A percentile compares a stretch with the other conserved stretches of the same genome.
Conservation (phyloP, 2,888 invertebrate species). For the Noctuana brunneofusca region DNA sequence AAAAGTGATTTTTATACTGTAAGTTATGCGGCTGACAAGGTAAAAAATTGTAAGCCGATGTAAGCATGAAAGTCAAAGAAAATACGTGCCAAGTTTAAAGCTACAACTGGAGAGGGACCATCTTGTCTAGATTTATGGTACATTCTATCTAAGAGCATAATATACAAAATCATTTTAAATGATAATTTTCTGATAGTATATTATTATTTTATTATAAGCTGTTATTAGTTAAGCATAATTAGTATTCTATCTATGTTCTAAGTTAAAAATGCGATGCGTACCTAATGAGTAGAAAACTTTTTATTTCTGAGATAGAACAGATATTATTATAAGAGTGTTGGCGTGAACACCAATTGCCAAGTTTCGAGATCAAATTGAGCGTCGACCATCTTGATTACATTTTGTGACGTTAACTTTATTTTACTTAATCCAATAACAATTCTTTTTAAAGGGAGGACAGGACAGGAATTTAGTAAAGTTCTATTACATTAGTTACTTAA, state of each 20-base stretch:
- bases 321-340: background rate
- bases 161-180: no score
- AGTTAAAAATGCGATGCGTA: no score
- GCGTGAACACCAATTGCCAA: constrained; percentile 7
- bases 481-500: no score
- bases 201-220: no score
- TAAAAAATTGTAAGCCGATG: constrained; percentile 8
- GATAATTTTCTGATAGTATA: no score
- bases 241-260: no score
- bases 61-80: background rate
- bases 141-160: no score
- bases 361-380: background rate
- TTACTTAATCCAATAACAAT: background rate
- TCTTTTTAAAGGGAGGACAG: no score
- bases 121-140: constrained; percentile 17
- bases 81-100: constrained; percentile 54
- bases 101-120: constrained; percentile 39
- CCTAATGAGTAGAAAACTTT: no score
- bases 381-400: constrained; percentile 3
- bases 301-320: no score
- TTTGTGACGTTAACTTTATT: background rate
- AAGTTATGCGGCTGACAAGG: constrained; percentile 3
- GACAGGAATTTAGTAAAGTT: no score
- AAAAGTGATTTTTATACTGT: constrained; percentile 1
- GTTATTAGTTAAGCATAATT: no score